These are phyloP conservation scores for Pseudococcus jackbeardsleyi DNA, from an alignment of 2,888 invertebrate genomes.

Conservation along the genomic window DNA sequence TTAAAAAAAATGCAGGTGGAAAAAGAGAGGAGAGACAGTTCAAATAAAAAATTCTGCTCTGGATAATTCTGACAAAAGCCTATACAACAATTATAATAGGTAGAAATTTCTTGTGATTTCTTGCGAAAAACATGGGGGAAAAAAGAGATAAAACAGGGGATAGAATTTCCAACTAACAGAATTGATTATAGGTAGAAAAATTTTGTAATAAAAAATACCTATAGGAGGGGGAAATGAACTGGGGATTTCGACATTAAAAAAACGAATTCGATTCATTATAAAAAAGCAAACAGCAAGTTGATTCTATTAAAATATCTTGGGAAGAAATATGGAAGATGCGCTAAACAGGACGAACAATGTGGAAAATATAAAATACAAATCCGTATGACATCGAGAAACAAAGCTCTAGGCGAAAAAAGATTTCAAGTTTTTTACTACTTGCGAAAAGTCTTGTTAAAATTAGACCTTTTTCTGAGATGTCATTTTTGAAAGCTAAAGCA, in stretches of 20 bases:
- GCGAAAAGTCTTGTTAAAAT: conserved; percentile 6
- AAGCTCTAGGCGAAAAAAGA: conserved; percentile 1
- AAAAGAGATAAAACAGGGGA: not conserved
- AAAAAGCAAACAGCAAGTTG: not conserved
- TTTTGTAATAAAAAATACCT: not conserved
- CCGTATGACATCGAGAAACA: not conserved
- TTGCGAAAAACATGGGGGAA: not conserved
- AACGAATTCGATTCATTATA: not conserved
- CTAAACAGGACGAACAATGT: not conserved
- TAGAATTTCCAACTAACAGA: not conserved
- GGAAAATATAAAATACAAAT: not conserved
- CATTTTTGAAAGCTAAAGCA: not conserved
- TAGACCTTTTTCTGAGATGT: not conserved
- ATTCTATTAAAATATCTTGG: not conserved
- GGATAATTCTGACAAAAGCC: not conserved
- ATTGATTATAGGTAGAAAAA: not conserved
- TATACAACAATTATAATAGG: not conserved
- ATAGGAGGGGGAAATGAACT: not conserved
- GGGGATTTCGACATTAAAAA: not conserved
- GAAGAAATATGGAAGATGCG: not conserved
- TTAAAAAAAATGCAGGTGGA: not conserved
- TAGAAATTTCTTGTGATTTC: not conserved
- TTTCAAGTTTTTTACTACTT: not conserved
- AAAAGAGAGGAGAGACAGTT: not conserved
- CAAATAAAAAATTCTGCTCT: not conserved